phyloP scores from a whole-genome alignment of 2,113 vertebrate genomes.

The Melanotaenia duboulayi region DNA sequence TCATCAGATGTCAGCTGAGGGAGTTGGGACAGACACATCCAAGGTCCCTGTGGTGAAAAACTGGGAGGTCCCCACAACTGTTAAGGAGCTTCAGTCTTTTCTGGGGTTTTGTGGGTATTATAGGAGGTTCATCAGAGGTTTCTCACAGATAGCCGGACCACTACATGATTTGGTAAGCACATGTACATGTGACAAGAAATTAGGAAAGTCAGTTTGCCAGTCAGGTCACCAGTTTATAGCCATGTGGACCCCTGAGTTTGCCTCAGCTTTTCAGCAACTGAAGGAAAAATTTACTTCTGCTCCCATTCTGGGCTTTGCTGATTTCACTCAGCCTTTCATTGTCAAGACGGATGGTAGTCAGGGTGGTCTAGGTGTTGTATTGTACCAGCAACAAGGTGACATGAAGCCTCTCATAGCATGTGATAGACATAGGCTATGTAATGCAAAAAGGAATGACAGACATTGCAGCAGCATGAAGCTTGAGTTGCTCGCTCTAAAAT shows the following conservation, averaged over 20 bases:
- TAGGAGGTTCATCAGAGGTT: slow-evolving; percentile 22
- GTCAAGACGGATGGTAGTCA: neutral
- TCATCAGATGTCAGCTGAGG: slow-evolving; percentile 8
- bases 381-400: neutral
- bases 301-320: slow-evolving; percentile 2
- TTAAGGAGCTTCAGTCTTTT: slow-evolving; percentile 35
- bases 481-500: neutral
- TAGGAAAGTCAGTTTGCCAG: too few relatives aligned
- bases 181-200: too few relatives aligned
- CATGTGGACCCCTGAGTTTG: neutral
- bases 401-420: neutral
- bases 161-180: slow-evolving; percentile 23
- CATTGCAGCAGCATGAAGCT: slow-evolving; percentile 4
- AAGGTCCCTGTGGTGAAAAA: slow-evolving; percentile 6
- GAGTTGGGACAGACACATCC: neutral
- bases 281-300: neutral
- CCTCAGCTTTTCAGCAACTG: neutral
- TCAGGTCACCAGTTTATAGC: neutral
- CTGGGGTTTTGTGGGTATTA: too few relatives aligned
- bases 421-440: neutral
- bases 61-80: slow-evolving; percentile 13
- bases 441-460: neutral
- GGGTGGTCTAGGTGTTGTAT: neutral
- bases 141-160: slow-evolving; percentile 27
- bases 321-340: slow-evolving; percentile 2